These are phyloP conservation scores for Diploptera punctata DNA, from an alignment of 2,888 invertebrate genomes.

Conservation along the genomic window DNA sequence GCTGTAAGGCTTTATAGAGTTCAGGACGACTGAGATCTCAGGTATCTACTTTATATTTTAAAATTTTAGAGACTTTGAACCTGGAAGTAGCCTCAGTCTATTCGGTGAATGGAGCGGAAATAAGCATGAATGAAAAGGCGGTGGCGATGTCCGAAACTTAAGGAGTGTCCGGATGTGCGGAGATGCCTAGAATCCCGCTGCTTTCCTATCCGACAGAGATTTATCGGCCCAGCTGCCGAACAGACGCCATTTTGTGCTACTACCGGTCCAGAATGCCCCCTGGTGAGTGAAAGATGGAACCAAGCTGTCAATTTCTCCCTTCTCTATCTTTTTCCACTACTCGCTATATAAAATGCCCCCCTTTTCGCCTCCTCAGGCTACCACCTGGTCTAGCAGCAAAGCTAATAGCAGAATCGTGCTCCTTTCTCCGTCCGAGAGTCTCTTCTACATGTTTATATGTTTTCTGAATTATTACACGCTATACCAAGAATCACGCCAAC, in stretches of 20 bases:
- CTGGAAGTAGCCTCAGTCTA: too few relatives aligned
- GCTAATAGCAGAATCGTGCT: constrained; percentile 12
- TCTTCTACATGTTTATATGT: constrained; percentile 11
- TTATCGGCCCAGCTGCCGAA: constrained; percentile 22
- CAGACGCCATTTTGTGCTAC: constrained; percentile 36
- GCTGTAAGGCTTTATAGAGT: too few relatives aligned
- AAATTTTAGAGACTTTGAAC: too few relatives aligned
- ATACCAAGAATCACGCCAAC: neutral
- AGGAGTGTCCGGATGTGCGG: neutral
- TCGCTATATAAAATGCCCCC: constrained; percentile 5
- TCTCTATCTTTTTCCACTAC: neutral
- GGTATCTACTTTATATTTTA: too few relatives aligned
- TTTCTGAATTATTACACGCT: constrained; percentile 5
- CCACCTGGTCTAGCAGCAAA: constrained; percentile 16
- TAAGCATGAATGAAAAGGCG: too few relatives aligned
- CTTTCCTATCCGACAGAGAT: constrained; percentile 29
- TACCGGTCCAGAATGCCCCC: constrained; percentile 33
- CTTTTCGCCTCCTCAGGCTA: neutral
- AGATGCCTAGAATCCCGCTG: constrained; percentile 12
- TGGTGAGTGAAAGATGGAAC: constrained; percentile 37
- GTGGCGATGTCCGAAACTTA: too few relatives aligned
- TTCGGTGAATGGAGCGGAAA: too few relatives aligned
- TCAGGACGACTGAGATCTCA: too few relatives aligned
- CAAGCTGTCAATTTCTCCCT: constrained; percentile 32
- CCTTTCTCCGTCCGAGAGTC: neutral